A percentile compares a stretch with the other conserved stretches of the same genome.
Conservation (phyloP, 2,113 vertebrate genomes). For the Vanacampus margaritifer region DNA sequence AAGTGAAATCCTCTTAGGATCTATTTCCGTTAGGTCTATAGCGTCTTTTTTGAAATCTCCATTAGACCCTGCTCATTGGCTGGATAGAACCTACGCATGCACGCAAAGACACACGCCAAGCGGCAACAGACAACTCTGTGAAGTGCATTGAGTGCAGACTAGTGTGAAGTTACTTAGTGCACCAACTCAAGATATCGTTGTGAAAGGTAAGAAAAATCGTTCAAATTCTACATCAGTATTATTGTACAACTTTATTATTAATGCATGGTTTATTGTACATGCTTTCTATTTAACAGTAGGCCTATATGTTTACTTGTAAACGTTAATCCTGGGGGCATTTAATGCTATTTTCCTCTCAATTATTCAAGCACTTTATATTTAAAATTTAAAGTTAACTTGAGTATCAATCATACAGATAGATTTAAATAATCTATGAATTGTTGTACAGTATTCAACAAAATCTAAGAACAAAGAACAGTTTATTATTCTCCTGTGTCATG, state of each 20-base stretch:
- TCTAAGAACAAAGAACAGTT: conserved; percentile 34
- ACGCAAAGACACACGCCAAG: conserved; percentile 49
- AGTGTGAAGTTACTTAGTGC: conserved; percentile 32
- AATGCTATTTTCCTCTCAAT: neutral
- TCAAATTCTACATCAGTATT: neutral
- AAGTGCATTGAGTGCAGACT: conserved; percentile 35
- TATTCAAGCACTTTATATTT: neutral
- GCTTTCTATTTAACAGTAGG: no score
- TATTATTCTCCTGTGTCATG: conserved; percentile 14
- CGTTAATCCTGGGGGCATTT: neutral
- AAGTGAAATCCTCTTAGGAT: conserved; percentile 89
- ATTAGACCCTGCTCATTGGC: conserved; percentile 65
- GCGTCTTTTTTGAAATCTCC: conserved; percentile 73
- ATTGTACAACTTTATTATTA: neutral
- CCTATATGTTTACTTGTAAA: neutral
- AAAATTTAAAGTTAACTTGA: neutral
- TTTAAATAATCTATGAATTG: neutral
- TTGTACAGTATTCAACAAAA: neutral
- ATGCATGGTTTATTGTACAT: neutral
- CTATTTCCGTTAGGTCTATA: conserved; percentile 81
- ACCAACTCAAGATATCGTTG: conserved; percentile 17
- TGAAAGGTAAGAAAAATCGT: conserved; percentile 46
- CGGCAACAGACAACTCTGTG: conserved; percentile 48
- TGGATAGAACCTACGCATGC: conserved; percentile 62
- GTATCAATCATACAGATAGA: neutral